Percentiles rank a stretch among this genome's conserved stretches.
Conservation (phyloP, 64 coral and sea anemone genomes). For the Pocillopora verrucosa region DNA sequence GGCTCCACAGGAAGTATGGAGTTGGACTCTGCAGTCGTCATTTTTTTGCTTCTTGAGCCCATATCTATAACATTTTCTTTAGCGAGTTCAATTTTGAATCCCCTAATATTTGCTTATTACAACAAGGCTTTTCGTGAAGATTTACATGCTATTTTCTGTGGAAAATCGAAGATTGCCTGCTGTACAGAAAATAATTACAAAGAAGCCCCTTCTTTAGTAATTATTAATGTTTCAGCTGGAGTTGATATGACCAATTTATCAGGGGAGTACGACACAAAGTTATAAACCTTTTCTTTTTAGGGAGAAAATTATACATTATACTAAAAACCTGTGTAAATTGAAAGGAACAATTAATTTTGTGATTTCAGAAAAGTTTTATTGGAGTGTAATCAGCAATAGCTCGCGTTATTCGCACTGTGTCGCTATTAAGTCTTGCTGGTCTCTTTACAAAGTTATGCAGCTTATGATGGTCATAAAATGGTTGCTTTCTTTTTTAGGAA, state of each 20-base stretch:
- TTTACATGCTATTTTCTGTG: not conserved
- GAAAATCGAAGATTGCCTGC: not conserved
- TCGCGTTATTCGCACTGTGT: too few species aligned
- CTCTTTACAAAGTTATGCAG: too few species aligned
- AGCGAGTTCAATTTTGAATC: slow-evolving; percentile 38
- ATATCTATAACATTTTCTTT: slow-evolving; percentile 15
- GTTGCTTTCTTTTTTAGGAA: too few species aligned
- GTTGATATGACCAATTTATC: too few species aligned
- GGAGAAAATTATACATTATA: not conserved
- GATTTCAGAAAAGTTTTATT: not conserved
- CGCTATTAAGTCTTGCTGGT: too few species aligned
- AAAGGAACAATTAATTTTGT: not conserved
- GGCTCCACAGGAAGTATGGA: not conserved
- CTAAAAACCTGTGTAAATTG: not conserved
- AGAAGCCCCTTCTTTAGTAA: too few species aligned
- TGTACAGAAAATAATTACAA: too few species aligned
- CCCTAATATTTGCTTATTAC: slow-evolving; percentile 53
- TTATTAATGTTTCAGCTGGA: too few species aligned
- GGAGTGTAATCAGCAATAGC: too few species aligned
- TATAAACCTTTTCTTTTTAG: not conserved
- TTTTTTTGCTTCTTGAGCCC: not conserved
- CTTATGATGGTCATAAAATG: too few species aligned
- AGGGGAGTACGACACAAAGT: not conserved
- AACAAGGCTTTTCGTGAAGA: slow-evolving; percentile 26
- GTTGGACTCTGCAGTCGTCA: not conserved